Conservation (phyloP, 1,140 invertebrate genomes). For the Laupala kohalensis region DNA sequence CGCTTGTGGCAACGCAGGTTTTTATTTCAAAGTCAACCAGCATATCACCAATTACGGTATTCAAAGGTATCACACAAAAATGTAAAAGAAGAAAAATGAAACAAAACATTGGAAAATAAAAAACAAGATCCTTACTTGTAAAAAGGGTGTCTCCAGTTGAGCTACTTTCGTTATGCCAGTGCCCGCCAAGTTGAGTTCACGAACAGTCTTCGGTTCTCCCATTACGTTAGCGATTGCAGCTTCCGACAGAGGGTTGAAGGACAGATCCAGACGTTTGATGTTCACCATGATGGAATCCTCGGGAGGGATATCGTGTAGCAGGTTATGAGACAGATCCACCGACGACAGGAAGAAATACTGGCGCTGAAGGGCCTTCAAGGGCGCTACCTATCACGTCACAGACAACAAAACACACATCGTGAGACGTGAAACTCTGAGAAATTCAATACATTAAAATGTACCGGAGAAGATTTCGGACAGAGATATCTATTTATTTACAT, state of each 20-base stretch:
- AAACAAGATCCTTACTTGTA: slow-evolving; percentile 42
- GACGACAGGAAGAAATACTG: slow-evolving; percentile 69
- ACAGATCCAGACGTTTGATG: slow-evolving; percentile 74
- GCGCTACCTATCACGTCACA: slow-evolving; percentile 47
- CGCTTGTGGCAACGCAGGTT: no score
- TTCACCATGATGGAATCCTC: slow-evolving; percentile 77
- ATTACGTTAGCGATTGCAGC: slow-evolving; percentile 61
- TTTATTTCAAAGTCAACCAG: no score
- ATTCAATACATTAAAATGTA: no score
- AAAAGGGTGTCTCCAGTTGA: slow-evolving; percentile 73
- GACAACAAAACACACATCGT: no score
- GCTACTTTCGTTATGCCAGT: slow-evolving; percentile 54
- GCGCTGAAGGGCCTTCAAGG: slow-evolving; percentile 59
- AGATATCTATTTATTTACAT: no score
- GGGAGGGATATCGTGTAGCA: slow-evolving; percentile 59
- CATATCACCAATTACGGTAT: no score
- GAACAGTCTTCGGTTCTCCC: slow-evolving; percentile 75
- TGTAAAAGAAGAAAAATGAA: no score
- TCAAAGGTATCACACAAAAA: no score
- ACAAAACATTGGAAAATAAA: no score
- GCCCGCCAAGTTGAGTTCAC: slow-evolving; percentile 65
- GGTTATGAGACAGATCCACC: slow-evolving; percentile 66
- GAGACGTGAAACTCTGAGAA: no score
- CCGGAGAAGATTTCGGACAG: no score
- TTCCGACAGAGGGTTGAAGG: slow-evolving; percentile 64